phyloP scores from a whole-genome alignment of 1,140 invertebrate genomes.

The Drosophila setifemur region DNA sequence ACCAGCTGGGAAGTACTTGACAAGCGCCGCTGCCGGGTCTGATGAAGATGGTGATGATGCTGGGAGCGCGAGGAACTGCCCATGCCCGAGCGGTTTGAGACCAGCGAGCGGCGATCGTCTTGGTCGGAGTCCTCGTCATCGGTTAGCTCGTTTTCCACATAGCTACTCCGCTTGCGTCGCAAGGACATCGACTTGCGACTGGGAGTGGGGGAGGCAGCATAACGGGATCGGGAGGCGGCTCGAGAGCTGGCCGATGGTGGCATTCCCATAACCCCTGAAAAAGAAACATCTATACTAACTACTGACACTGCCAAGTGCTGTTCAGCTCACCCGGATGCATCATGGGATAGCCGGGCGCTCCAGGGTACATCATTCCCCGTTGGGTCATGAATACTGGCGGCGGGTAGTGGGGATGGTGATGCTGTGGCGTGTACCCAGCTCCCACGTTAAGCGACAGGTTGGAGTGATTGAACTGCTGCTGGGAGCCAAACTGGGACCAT shows the following conservation, averaged over 20 bases:
- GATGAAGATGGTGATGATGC: conserved; percentile 48
- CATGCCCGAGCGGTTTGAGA: conserved; percentile 78
- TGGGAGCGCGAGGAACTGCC: conserved; percentile 61
- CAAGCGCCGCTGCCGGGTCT: conserved; percentile 54
- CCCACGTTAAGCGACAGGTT: conserved; percentile 87
- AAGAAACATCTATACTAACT: neutral
- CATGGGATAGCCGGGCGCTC: conserved; percentile 63
- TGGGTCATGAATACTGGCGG: conserved; percentile 77
- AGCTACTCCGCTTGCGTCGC: conserved; percentile 82
- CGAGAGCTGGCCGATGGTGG: conserved; percentile 76
- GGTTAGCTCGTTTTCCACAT: conserved; percentile 83
- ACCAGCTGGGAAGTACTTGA: conserved; percentile 79
- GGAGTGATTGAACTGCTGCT: conserved; percentile 85
- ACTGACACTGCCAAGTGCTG: too few species aligned
- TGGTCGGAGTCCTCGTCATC: conserved; percentile 85
- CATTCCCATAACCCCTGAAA: conserved; percentile 69
- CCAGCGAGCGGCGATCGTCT: conserved; percentile 83
- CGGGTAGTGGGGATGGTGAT: conserved; percentile 82
- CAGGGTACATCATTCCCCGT: conserved; percentile 77
- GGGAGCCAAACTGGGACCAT: conserved; percentile 83
- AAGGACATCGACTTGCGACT: conserved; percentile 86
- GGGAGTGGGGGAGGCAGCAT: conserved; percentile 86
- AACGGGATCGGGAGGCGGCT: conserved; percentile 83
- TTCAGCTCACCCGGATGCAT: conserved; percentile 74
- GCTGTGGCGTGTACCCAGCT: conserved; percentile 82